A percentile compares a stretch with the other conserved stretches of the same genome.
phyloP scores from a whole-genome alignment of 1,140 invertebrate genomes.

The Heterodera carotae region DNA sequence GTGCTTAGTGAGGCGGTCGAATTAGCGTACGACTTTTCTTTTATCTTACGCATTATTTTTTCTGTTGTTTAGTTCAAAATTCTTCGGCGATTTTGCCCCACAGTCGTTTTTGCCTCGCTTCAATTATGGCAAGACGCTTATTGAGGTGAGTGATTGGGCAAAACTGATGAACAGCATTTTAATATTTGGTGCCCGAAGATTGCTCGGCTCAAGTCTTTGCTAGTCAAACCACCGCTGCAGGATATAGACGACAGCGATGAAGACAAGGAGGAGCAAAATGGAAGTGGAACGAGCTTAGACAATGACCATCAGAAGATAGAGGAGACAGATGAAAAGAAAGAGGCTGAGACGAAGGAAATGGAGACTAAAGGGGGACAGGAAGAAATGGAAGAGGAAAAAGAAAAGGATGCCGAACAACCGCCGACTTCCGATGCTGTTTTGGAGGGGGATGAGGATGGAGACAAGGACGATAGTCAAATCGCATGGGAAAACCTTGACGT shows the following conservation, averaged over 20 bases:
- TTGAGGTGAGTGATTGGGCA: not conserved
- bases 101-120: slow-evolving; percentile 31
- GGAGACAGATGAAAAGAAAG: slow-evolving; percentile 21
- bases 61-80: slow-evolving; percentile 13
- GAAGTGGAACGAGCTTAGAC: too few species aligned
- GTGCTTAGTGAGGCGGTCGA: slow-evolving; percentile 27
- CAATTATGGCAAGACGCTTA: slow-evolving; percentile 31
- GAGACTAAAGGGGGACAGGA: too few species aligned
- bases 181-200: slow-evolving; percentile 6
- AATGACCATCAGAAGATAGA: not conserved
- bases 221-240: slow-evolving; percentile 10
- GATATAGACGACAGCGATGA: slow-evolving; percentile 10
- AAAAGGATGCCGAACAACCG: not conserved
- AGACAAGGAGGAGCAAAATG: slow-evolving; percentile 26
- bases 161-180: not conserved
- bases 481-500: slow-evolving; percentile 36
- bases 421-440: not conserved
- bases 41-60: slow-evolving; percentile 11
- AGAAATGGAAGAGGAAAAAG: not conserved
- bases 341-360: too few species aligned
- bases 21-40: slow-evolving; percentile 25
- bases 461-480: slow-evolving; percentile 19
- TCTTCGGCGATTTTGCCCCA: slow-evolving; percentile 32
- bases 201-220: slow-evolving; percentile 24
- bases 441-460: slow-evolving; percentile 17